Conservation (phyloP, 2,797 vertebrate species). For the Gila robusta region DNA sequence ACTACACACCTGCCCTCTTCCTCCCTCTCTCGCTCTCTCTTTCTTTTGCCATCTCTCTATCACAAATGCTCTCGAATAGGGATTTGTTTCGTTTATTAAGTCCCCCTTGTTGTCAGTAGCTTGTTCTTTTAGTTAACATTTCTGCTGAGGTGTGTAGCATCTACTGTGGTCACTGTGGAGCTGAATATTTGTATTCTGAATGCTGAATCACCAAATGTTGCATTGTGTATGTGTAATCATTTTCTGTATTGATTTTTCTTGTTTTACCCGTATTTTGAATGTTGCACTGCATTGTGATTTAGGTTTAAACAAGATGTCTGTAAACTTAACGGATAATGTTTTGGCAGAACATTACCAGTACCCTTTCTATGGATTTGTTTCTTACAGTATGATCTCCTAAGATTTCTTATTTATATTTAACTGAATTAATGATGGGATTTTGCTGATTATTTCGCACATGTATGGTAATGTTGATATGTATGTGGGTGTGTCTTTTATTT, state of each 20-base stretch:
- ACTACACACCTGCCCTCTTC: constrained; percentile 20
- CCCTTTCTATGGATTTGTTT: not conserved
- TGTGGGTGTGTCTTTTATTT: not conserved
- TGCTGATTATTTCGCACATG: not conserved
- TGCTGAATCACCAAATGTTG: not conserved
- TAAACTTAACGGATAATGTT: not conserved
- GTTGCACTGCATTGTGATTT: not conserved
- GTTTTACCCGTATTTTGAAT: not conserved
- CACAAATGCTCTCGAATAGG: not conserved
- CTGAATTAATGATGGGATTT: not conserved
- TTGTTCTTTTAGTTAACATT: not conserved
- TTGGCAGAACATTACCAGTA: not conserved
- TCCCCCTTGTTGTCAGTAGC: not conserved
- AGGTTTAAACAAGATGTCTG: not conserved
- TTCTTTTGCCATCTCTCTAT: not conserved
- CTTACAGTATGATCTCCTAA: not conserved
- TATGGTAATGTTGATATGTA: not conserved
- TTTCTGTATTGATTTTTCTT: not conserved
- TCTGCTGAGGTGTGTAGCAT: not conserved
- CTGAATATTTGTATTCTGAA: not conserved
- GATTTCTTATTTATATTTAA: not conserved
- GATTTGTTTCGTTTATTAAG: not conserved
- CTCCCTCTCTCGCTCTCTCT: not conserved
- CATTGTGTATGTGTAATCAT: not conserved
- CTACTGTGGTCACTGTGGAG: not conserved